Percentiles rank a stretch among this genome's conserved stretches.
Conservation (phyloP, 2,113 vertebrate species). For the Arenaria interpres region DNA sequence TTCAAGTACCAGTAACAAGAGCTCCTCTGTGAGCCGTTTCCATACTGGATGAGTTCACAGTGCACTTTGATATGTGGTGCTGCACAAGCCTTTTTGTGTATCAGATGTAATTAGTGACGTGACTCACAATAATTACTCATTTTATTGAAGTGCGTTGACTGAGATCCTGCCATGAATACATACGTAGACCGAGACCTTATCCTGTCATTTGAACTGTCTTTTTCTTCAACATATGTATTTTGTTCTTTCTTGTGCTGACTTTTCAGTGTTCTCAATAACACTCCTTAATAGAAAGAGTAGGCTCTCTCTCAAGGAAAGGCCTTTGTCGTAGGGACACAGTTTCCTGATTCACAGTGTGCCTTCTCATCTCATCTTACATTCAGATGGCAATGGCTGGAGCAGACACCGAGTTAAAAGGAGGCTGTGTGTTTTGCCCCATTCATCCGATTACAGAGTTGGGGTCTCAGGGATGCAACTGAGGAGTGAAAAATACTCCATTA, state of each 20-base stretch:
- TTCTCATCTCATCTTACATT: neutral
- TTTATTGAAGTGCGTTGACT: conserved; percentile 57
- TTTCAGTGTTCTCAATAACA: neutral
- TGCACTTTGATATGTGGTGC: conserved; percentile 16
- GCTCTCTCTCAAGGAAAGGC: neutral
- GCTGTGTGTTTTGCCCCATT: neutral
- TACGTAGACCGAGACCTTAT: neutral
- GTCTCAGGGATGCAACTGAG: neutral
- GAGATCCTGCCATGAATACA: conserved; percentile 36
- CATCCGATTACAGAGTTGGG: neutral
- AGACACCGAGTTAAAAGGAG: neutral
- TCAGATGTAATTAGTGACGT: conserved; percentile 36
- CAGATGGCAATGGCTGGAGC: neutral
- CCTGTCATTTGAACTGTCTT: neutral
- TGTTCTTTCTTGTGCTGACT: neutral
- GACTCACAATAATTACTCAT: conserved; percentile 32
- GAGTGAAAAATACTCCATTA: neutral
- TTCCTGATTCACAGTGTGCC: neutral
- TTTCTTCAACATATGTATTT: neutral
- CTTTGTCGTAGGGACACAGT: neutral
- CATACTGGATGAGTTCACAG: conserved; percentile 22
- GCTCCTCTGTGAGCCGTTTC: conserved; percentile 16
- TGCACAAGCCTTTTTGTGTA: conserved; percentile 42
- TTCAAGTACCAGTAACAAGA: conserved; percentile 7
- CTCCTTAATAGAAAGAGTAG: neutral